Evolutionary conservation across 2,113 vertebrate species (phyloP), one percentile per base, ranked within the genome.

Genomic region (Sinocyclocheilus maitianheensis): DNA sequence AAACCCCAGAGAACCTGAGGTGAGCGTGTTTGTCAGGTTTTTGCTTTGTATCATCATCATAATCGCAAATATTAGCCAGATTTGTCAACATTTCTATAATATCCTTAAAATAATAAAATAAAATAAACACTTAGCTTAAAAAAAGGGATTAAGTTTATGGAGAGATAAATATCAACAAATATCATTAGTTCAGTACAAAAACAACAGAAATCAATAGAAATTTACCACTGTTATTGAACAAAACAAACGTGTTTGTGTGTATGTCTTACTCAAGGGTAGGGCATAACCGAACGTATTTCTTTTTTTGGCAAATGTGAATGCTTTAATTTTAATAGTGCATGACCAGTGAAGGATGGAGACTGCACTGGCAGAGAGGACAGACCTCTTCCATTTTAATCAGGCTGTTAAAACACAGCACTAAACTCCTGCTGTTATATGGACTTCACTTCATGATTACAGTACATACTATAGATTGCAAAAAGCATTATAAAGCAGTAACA

Each of bases 311-410:
- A 69, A 82, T 30, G 81, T 77, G 71, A 82, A 55, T 12, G 46
- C n/a, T 43, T 69, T 74, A 26, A 81, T 86, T 81, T 81, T 81
- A 83, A 84, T 83, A 82, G 85, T 53, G 79, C 63, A 69, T 80
- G 85, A 77, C 43, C 63, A 69, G 67, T 77, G 58, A 76, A 40
- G 77, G 82, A 85, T 84, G 77, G 12, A 51, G 82, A 77, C 63
- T 51, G 43, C 51, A 55, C 63, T 82, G 80, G 62, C 80, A 82
- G 24, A 34, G 40, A 80, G 43, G 67, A 71, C 71, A 48, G 71
- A 82, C 71, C 82, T 86, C 77, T 75, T 89, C 60, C 82, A 84
- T 84, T 86, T 86, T 89, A 87, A 89, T 89, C 85, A 89, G 83
- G 46, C 43, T 51, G 82, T 83, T 87, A 82, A 67, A 55, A 8